Percentiles rank a stretch among this genome's conserved stretches.
Evolutionary conservation across 2,797 vertebrate genomes (phyloP).

Genomic region (Chelonia mydas): DNA sequence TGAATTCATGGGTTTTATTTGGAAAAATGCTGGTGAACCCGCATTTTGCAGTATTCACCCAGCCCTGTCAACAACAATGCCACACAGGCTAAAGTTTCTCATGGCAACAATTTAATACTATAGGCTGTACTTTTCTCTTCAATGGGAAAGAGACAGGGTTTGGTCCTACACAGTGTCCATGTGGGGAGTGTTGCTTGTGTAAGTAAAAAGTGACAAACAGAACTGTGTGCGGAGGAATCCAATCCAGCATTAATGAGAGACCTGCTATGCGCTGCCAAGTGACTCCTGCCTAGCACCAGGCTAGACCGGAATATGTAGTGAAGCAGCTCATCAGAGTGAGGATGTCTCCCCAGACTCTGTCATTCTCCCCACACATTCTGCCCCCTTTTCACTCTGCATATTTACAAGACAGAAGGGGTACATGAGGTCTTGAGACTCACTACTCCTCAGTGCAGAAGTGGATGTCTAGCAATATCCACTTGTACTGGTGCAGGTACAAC

Average conservation of each 20-base stretch:
- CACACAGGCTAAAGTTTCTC: conserved; percentile 3
- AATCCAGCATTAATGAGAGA: accelerated
- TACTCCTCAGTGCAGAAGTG: accelerated
- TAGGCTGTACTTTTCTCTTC: neutral
- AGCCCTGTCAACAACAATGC: neutral
- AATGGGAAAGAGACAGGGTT: neutral
- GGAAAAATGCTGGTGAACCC: neutral
- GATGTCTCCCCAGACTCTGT: accelerated
- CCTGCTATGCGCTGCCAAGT: neutral
- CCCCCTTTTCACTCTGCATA: neutral
- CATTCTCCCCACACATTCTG: neutral
- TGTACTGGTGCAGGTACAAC: no score
- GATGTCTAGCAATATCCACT: no score
- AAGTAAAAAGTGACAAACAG: neutral
- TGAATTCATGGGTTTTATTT: neutral
- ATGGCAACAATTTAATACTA: accelerated
- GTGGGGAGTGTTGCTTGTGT: neutral
- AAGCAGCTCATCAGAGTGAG: accelerated
- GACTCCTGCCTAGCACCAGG: neutral
- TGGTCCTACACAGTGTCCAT: neutral
- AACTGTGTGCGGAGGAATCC: neutral
- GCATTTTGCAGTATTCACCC: neutral
- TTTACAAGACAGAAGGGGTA: neutral
- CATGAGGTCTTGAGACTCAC: accelerated
- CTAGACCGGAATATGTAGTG: neutral